phyloP scores from a whole-genome alignment of 1,140 invertebrate species.

The Brevipalpus yothersi region DNA sequence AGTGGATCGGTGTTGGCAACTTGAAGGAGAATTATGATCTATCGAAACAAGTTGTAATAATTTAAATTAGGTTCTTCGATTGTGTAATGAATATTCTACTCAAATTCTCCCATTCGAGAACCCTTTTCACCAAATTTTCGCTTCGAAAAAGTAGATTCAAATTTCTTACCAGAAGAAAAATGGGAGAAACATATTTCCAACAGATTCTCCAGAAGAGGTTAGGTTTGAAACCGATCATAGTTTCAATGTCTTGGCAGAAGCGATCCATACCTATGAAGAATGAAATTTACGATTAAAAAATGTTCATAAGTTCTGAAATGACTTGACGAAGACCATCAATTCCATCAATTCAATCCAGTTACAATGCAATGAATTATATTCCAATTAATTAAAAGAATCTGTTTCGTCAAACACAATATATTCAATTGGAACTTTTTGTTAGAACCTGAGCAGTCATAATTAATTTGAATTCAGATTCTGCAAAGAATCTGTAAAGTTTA shows the following conservation, averaged over 20 bases:
- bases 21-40: not conserved
- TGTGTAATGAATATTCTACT: no score
- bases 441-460: not conserved
- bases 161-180: slow-evolving; percentile 22
- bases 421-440: not conserved
- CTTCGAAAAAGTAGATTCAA: no score
- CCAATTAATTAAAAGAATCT: no score
- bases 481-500: slow-evolving; percentile 3
- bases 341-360: no score
- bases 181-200: slow-evolving; percentile 28
- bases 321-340: no score
- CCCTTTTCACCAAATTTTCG: no score
- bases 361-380: no score
- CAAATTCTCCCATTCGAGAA: not conserved
- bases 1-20: not conserved
- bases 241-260: slow-evolving; percentile 34
- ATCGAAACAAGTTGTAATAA: no score
- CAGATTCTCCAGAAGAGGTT: slow-evolving; percentile 25
- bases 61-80: no score
- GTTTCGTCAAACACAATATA: no score
- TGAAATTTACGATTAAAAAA: not conserved
- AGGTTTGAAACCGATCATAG: slow-evolving; percentile 25
- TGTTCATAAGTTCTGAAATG: not conserved
- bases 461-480: no score
- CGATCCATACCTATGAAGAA: slow-evolving; percentile 28